Evolutionary conservation across 2,797 vertebrate genomes (phyloP).

Genomic region (Protosalanx chinensis): DNA sequence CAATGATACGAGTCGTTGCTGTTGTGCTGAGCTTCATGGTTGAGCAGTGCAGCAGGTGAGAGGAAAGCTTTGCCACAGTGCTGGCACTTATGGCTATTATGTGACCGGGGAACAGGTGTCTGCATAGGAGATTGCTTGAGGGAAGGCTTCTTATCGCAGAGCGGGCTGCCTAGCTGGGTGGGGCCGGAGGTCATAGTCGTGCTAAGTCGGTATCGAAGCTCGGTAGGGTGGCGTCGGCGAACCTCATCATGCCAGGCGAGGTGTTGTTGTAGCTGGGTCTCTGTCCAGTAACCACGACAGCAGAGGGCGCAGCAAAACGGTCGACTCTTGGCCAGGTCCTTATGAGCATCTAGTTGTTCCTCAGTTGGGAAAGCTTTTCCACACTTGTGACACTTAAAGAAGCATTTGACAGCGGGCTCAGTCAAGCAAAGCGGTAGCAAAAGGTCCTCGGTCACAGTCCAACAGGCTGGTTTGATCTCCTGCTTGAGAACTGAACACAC

Average conservation of each 20-base stretch:
- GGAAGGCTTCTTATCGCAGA: constrained; percentile 19
- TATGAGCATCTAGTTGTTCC: constrained; percentile 65
- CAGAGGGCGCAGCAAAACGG: constrained; percentile 74
- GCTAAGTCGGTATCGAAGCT: constrained; percentile 72
- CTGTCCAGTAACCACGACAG: constrained; percentile 75
- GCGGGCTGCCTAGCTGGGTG: constrained; percentile 27
- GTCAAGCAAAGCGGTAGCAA: constrained; percentile 21
- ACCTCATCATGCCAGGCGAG: constrained; percentile 78
- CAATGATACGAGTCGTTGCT: constrained; percentile 58
- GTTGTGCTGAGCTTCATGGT: constrained; percentile 60
- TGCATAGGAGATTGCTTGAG: constrained; percentile 5
- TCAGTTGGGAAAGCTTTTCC: constrained; percentile 76
- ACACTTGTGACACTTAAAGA: constrained; percentile 77
- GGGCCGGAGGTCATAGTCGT: constrained; percentile 52
- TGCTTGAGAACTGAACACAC: constrained; percentile 24
- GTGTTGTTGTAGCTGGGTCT: constrained; percentile 77
- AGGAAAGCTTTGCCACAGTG: constrained; percentile 69
- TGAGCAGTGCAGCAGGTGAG: constrained; percentile 57
- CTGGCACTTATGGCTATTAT: constrained; percentile 65
- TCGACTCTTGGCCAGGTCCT: constrained; percentile 61
- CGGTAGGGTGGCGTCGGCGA: constrained; percentile 72
- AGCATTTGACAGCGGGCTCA: constrained; percentile 59
- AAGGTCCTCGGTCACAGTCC: constrained; percentile 30
- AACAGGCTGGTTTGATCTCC: constrained; percentile 4
- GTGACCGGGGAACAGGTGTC: constrained; percentile 28